Base-by-base conservation (phyloP, 1,140 invertebrate genomes). In the Neoseiulus cucumeris region DNA sequence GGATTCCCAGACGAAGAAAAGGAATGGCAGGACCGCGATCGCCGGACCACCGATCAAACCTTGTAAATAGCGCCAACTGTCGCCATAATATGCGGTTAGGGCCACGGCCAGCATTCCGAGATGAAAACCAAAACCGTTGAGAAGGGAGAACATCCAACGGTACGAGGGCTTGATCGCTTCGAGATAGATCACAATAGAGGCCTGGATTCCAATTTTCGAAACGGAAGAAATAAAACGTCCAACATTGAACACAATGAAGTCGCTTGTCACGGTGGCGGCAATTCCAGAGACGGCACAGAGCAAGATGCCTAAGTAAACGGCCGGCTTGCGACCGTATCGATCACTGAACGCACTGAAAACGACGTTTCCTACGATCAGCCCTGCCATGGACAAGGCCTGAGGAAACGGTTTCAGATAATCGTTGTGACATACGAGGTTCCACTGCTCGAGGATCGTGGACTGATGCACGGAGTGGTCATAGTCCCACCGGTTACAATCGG, bases 151-250 rank as follows among this genome's bases (percentile, higher is more conserved):
- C 45, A 28, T 47, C 45, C 45, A 47, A 4, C 45, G 45, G 14
- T 47, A 47, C 45, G 45, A 47, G 18, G 51, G 51, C 22, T 59
- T 25, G 22, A 59, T 59, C 1, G 22, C 22, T 59, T 59, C 51
- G 14, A 25, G 25, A 25, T 29, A 59, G 14, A 59, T 59, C 14
- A 59, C 51, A 20, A 59, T 59, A 2, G 51, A 59, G 22, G 51
- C 51, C 22, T 59, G 51, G 9, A 59, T 59, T 17, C 51, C 51
- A 25, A 59, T 59, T 59, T 59, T 59, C 51, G 51, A 59, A 14
- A 59, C 51, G 1, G 51, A 59, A 14, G 51, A 59, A 6, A 59
- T 2, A 20, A 59, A 59, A 5, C 51, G 51, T 14, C 51, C 22
- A 25, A 25, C 33, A 25, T 59, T 59, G 51, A 59, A 59, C 14